Evolutionary conservation across 2,113 vertebrate genomes (phyloP), one percentile per base, ranked within the genome.

Genomic region (Channa maculata): DNA sequence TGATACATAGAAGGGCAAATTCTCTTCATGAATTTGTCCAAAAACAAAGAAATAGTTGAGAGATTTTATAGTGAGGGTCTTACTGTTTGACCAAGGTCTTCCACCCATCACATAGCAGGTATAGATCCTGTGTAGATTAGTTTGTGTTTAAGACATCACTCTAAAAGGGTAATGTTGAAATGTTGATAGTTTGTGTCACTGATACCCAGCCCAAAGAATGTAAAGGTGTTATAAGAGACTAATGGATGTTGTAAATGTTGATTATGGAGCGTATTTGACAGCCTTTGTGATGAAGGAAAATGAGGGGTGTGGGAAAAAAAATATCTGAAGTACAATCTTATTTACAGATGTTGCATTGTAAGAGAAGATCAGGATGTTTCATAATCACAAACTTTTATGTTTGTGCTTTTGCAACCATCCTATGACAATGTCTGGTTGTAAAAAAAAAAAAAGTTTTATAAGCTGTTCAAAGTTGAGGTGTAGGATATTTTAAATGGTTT

Each of bases 191-290:
- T 79, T 86, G 74, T 78, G 85, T 87, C 89, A 91, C 88, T 91
- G 84, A 91, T 86, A 87, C 81, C 86, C 83, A 92, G 90, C 87
- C 91, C 92, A 92, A 92, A 92, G 92, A 93, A 92, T 93, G 92
- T 92, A 92, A 90, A 82, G 84, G 89, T 84, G 79, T 84, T 71
- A 65, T 79, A 86, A 89, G 76, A 89, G 87, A 90, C 88, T n/a
- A 78, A 86, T 88, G 84, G 90, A 91, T 89, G 91, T 93, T 91
- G 79, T 89, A 77, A 78, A 75, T 76, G 71, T 83, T 78, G 62
- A 71, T 79, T 45, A 74, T 66, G 64, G 75, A 61, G 38, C 84
- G 75, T 49, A 36, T 57, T 71, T 80, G 59, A 74, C 71, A 75
- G 71, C 69, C 36, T 81, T 83, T 83, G 59, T 61, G 69, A 85